phyloP scores from a whole-genome alignment of 1,140 invertebrate species.

The Hyles vespertilio region DNA sequence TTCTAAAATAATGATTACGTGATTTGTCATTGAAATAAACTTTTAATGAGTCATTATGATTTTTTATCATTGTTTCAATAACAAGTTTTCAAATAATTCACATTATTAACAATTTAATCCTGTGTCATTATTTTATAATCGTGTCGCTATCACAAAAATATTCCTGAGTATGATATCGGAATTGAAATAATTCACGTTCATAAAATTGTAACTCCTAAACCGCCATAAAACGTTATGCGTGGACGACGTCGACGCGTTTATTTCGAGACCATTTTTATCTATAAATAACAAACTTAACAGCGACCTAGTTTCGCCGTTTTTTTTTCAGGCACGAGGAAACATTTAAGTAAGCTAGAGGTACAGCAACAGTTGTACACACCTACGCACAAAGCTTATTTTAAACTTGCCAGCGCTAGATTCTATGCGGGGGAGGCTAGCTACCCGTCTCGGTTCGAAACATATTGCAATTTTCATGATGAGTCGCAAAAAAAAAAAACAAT shows the following conservation, averaged over 20 bases:
- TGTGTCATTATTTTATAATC: too few species aligned
- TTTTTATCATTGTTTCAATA: too few species aligned
- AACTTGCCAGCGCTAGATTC: not conserved
- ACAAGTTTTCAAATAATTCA: too few species aligned
- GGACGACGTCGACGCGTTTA: constrained; percentile 1
- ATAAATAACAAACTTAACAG: constrained; percentile 4
- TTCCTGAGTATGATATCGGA: not conserved
- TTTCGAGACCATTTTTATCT: constrained; percentile 4
- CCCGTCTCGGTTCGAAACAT: not conserved
- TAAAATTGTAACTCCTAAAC: too few species aligned
- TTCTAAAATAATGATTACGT: constrained; percentile 18
- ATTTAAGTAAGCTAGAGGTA: not conserved
- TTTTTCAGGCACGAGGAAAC: constrained; percentile 3
- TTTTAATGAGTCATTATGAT: too few species aligned
- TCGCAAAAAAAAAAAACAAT: not conserved
- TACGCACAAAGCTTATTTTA: constrained; percentile 5
- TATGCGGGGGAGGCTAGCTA: constrained; percentile 1
- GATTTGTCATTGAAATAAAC: not conserved
- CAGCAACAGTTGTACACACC: not conserved
- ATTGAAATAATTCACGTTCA: too few species aligned
- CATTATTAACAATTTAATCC: too few species aligned
- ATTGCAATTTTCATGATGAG: not conserved
- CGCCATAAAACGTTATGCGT: constrained; percentile 1
- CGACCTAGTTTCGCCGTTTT: constrained; percentile 3
- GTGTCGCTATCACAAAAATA: too few species aligned